Percentiles rank a stretch among this genome's conserved stretches.
These are phyloP conservation scores for Frieseomelitta varia DNA, from an alignment of 1,140 invertebrate genomes.

Conservation along the genomic window DNA sequence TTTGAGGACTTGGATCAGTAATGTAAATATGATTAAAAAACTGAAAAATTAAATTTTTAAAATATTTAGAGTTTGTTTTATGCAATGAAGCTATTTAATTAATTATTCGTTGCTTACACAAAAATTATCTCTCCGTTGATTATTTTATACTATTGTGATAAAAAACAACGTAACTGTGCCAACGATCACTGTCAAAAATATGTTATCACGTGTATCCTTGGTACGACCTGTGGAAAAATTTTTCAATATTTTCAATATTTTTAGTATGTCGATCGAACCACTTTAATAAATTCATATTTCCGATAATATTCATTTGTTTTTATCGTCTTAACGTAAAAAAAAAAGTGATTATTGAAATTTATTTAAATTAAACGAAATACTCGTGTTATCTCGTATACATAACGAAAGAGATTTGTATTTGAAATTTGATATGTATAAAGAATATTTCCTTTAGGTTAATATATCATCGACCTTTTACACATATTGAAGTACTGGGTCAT, in stretches of 20 bases:
- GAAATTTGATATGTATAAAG: neutral
- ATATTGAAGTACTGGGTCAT: neutral
- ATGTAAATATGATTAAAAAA: neutral
- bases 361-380: neutral
- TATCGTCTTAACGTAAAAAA: too few species aligned
- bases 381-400: neutral
- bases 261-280: neutral
- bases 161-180: constrained; percentile 39
- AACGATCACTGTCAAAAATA: constrained; percentile 59
- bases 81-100: too few species aligned
- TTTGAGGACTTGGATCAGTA: neutral
- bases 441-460: neutral
- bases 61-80: neutral
- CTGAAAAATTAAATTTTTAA: neutral
- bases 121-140: neutral
- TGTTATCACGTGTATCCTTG: constrained; percentile 52
- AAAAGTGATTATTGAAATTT: neutral
- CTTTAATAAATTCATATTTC: neutral
- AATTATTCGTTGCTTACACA: too few species aligned
- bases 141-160: neutral
- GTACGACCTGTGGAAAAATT: constrained; percentile 57
- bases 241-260: constrained; percentile 37
- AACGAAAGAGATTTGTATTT: neutral
- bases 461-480: neutral
- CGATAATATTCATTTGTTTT: neutral